Evolutionary conservation across 2,113 vertebrate genomes (phyloP), one percentile per base, ranked within the genome.

Genomic region (Psephotus haematonotus): DNA sequence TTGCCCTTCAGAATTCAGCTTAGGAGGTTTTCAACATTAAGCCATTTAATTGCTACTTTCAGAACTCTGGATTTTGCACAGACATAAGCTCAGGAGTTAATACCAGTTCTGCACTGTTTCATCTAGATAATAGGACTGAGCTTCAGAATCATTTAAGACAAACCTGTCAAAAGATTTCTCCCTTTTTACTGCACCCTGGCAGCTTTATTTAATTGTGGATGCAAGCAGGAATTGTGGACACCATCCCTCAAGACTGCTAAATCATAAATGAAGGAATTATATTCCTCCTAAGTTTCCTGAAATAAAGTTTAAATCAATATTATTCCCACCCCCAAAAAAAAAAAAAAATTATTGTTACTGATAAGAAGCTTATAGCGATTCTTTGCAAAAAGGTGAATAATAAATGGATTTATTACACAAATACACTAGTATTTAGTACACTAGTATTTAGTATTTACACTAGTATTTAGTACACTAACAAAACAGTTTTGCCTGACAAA

Each of bases 11-110:
- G 83, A 96, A 98, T 90, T 97, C 88, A 94, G 77, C 78, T 91
- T 83, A 75, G 33, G 62, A 96, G 80, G 79, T 72, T 79, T 96
- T 95, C 95, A 94, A 85, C 60, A 95, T 79, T 97, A 97, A 97
- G 68, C 27, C 68, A 82, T 96, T 95, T 97, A 98, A 97, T 94
- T 95, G 86, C 88, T 97, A 46, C 70, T 97, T 97, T 82, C 91
- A 81, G 76, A 97, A 90, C 50, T 92, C 82, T 55, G 86, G 62
- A 90, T 93, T 96, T 95, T 88, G n/a, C 77, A 74, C 1, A 96
- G 70, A 92, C 11, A 1, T 17, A 85, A 97, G n/a, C 59, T 71
- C 87, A 97, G 93, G 87, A 97, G 84, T 96, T 97, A 97, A 96
- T 75, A 88, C 37, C n/a, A 71, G 88, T 78, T 94, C 75, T 95